Evolutionary conservation across 2,888 invertebrate species (phyloP).

Genomic region (Athrips mouffetella): DNA sequence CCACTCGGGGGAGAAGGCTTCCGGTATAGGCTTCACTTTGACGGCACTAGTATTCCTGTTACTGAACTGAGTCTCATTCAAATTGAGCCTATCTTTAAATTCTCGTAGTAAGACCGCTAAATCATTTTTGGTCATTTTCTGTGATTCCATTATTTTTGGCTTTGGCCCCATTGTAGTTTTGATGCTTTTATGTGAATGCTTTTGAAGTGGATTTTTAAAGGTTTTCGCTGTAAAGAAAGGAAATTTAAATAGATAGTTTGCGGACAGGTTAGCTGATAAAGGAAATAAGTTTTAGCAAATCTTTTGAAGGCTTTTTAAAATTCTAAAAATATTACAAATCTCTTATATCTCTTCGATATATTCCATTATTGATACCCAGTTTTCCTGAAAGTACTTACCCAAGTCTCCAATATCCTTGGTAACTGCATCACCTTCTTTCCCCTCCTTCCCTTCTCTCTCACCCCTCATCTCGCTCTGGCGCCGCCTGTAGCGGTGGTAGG

Average conservation of each 20-base stretch:
- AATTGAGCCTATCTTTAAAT: conserved; percentile 37
- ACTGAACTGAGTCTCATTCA: conserved; percentile 34
- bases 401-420: conserved; percentile 16
- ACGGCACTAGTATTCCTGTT: conserved; percentile 34
- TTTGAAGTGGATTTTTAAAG: too few species aligned
- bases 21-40: conserved; percentile 38
- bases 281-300: too few species aligned
- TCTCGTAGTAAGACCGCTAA: conserved; percentile 50
- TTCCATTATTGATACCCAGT: too few species aligned
- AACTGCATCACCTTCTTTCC: neutral
- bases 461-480: conserved; percentile 33
- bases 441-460: conserved; percentile 20
- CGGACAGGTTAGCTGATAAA: too few species aligned
- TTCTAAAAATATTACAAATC: too few species aligned
- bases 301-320: too few species aligned
- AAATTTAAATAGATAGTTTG: too few species aligned
- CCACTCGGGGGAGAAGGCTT: conserved; percentile 23
- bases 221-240: neutral
- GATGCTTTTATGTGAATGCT: too few species aligned
- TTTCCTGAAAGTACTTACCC: too few species aligned
- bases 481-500: conserved; percentile 62
- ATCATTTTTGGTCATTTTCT: conserved; percentile 30
- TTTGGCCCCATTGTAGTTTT: neutral
- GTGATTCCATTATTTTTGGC: too few species aligned
- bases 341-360: too few species aligned